phyloP scores from a whole-genome alignment of 2,113 vertebrate species.

The Maccullochella peelii region DNA sequence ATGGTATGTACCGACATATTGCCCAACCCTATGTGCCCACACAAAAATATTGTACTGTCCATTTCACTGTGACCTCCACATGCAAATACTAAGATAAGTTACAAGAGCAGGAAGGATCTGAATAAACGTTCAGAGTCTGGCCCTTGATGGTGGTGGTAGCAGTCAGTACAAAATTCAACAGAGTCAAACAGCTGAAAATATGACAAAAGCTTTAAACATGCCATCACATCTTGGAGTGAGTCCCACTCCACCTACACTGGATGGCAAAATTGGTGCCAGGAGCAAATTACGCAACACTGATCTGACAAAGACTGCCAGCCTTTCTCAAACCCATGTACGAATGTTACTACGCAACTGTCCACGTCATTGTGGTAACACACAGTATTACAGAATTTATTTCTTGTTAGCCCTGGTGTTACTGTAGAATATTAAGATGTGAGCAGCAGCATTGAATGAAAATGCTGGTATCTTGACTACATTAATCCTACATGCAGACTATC shows the following conservation, averaged over 20 bases:
- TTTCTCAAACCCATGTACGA: slow-evolving; percentile 26
- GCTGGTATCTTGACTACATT: background rate
- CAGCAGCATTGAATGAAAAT: background rate
- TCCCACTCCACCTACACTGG: slow-evolving; percentile 40
- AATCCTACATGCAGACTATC: background rate
- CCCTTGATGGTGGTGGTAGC: slow-evolving; percentile 10
- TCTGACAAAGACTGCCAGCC: slow-evolving; percentile 51
- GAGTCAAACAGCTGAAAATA: slow-evolving; percentile 34
- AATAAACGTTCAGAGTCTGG: slow-evolving; percentile 8
- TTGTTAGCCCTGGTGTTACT: background rate
- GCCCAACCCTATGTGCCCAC: background rate
- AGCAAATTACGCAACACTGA: slow-evolving; percentile 60
- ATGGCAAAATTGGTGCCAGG: slow-evolving; percentile 53
- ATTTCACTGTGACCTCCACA: slow-evolving; percentile 1
- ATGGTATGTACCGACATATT: too few species aligned
- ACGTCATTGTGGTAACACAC: slow-evolving; percentile 25
- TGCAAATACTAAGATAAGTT: background rate
- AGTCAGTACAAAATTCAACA: background rate
- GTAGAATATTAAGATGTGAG: slow-evolving; percentile 8
- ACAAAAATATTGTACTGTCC: background rate
- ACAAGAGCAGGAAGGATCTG: background rate
- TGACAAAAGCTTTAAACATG: slow-evolving; percentile 44
- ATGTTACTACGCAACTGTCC: slow-evolving; percentile 24
- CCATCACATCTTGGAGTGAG: slow-evolving; percentile 42
- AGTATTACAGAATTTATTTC: background rate